Conservation (phyloP, 2,888 invertebrate genomes). For the Tiphia femorata region DNA sequence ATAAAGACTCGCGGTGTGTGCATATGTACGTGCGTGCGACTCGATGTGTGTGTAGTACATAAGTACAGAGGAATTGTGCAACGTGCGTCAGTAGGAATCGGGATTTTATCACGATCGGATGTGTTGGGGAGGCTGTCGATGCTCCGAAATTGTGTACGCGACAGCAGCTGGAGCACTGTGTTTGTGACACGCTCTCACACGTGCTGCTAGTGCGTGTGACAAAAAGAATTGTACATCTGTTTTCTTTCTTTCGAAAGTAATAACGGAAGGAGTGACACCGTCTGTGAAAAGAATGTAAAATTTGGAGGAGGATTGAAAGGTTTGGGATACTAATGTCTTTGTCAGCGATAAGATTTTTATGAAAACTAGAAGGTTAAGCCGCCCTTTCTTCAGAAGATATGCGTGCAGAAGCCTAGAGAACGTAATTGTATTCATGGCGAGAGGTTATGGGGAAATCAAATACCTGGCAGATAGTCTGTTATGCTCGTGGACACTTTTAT, state of each 20-base stretch:
- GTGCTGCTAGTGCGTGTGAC: constrained; percentile 37
- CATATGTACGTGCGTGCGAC: constrained; percentile 12
- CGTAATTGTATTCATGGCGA: constrained; percentile 27
- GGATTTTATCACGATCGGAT: constrained; percentile 40
- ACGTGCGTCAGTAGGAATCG: constrained; percentile 50
- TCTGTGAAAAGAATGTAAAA: no score
- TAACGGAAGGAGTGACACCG: background rate
- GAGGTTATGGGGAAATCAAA: constrained; percentile 36
- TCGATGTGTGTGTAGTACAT: constrained; percentile 12
- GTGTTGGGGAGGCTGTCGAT: constrained; percentile 28
- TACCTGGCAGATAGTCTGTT: constrained; percentile 20
- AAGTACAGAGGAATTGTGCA: constrained; percentile 37
- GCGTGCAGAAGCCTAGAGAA: constrained; percentile 7
- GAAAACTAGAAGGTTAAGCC: no score
- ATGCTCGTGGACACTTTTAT: constrained; percentile 12
- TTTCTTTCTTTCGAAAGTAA: background rate
- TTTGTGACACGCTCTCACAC: constrained; percentile 5
- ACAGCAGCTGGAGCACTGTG: constrained; percentile 9
- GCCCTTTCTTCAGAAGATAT: no score
- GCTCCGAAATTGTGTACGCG: no score
- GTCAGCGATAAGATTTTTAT: no score
- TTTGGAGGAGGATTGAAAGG: no score
- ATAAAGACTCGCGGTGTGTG: constrained; percentile 1
- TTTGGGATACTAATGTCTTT: no score
- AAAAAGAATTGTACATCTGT: background rate